Conservation (phyloP, 2,888 invertebrate species). For the Dolichomitus sp. region DNA sequence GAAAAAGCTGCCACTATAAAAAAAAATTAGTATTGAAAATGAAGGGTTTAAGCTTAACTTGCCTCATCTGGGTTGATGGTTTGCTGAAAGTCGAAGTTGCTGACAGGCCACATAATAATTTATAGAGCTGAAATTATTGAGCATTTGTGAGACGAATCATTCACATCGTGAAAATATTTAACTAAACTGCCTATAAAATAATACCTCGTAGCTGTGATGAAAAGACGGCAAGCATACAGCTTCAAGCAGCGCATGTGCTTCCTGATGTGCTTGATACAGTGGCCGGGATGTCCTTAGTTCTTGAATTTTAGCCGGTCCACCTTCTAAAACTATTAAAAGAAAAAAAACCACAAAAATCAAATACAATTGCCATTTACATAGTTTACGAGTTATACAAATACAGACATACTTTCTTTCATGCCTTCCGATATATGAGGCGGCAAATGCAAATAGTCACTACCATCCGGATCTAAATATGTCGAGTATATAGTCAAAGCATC, state of each 20-base stretch:
- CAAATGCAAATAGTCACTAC: slow-evolving; percentile 87
- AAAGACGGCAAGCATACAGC: slow-evolving; percentile 92
- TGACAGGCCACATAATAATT: slow-evolving; percentile 90
- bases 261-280: slow-evolving; percentile 93
- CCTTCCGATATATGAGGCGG: slow-evolving; percentile 82
- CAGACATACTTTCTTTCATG: slow-evolving; percentile 78
- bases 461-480: slow-evolving; percentile 89
- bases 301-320: slow-evolving; percentile 89
- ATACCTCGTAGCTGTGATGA: slow-evolving; percentile 93
- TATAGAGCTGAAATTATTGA: slow-evolving; percentile 90
- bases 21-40: not conserved
- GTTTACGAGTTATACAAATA: not conserved
- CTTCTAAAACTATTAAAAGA: slow-evolving; percentile 87
- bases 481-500: slow-evolving; percentile 91
- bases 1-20: not conserved
- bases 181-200: slow-evolving; percentile 58
- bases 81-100: slow-evolving; percentile 88
- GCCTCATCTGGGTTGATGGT: slow-evolving; percentile 87
- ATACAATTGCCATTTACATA: not conserved
- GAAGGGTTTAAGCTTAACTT: slow-evolving; percentile 77
- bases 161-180: not conserved
- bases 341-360: slow-evolving; percentile 61
- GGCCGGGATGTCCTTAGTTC: slow-evolving; percentile 92
- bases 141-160: not conserved
- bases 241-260: slow-evolving; percentile 92